Percentiles rank a stretch among this genome's conserved stretches.
Evolutionary conservation across 2,797 vertebrate genomes (phyloP).

Genomic region (Cygnus olor): DNA sequence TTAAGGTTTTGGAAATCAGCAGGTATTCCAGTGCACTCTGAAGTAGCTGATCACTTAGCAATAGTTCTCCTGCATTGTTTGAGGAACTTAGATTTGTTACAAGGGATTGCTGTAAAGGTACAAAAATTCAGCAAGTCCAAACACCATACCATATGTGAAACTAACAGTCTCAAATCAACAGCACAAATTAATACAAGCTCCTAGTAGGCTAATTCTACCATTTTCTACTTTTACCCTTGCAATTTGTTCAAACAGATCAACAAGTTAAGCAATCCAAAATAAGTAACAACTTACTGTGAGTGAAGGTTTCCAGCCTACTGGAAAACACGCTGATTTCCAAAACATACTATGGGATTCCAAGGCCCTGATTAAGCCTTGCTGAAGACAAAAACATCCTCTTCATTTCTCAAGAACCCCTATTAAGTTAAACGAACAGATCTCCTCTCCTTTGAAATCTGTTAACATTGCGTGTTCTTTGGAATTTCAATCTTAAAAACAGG

Average conservation of each 20-base stretch:
- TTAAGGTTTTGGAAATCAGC: background rate
- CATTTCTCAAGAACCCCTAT: background rate
- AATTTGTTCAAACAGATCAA: background rate
- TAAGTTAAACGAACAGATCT: background rate
- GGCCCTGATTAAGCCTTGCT: background rate
- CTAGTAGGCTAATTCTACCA: background rate
- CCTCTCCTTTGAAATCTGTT: background rate
- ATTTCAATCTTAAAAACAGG: background rate
- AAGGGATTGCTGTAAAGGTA: background rate
- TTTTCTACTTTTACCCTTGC: background rate
- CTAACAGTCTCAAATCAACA: background rate
- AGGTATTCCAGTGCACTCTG: background rate
- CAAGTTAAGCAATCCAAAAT: slow-evolving; percentile 28
- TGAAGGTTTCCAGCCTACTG: slow-evolving; percentile 12
- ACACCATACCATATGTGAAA: accelerated
- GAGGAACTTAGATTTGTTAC: background rate
- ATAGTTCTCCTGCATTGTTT: background rate
- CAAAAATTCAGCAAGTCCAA: background rate
- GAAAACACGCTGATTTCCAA: background rate
- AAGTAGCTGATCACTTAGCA: background rate
- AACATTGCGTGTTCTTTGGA: background rate
- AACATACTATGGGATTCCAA: background rate
- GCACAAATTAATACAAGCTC: background rate
- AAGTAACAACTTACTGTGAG: background rate
- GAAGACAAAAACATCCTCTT: background rate